phyloP scores from a whole-genome alignment of 2,888 invertebrate genomes.

The Aquatica leii region DNA sequence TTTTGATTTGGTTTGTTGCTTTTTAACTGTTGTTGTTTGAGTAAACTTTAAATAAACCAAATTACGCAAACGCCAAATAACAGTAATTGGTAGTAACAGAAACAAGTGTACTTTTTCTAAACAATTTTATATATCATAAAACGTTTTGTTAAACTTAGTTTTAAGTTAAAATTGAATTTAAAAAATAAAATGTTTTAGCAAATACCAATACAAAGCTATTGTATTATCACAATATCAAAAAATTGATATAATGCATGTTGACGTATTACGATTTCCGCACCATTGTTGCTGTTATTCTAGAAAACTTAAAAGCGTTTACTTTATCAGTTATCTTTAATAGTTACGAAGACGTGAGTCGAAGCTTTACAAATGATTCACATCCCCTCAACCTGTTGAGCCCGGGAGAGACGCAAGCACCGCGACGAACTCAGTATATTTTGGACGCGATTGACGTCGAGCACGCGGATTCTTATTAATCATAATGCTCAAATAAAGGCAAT shows the following conservation, averaged over 20 bases:
- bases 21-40: too few relatives aligned
- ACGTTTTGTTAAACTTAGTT: too few relatives aligned
- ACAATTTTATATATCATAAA: too few relatives aligned
- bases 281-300: not conserved
- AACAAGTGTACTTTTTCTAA: too few relatives aligned
- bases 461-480: constrained; percentile 26
- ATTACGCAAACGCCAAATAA: too few relatives aligned
- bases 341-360: constrained; percentile 37
- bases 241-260: constrained; percentile 13
- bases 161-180: too few relatives aligned
- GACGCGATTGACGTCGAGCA: constrained; percentile 44
- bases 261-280: constrained; percentile 24
- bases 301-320: constrained; percentile 12
- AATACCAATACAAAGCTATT: not conserved
- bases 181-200: not conserved
- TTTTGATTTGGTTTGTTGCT: too few relatives aligned
- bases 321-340: constrained; percentile 14
- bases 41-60: too few relatives aligned
- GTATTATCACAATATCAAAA: too few relatives aligned
- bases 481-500: constrained; percentile 17
- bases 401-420: constrained; percentile 45
- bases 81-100: too few relatives aligned
- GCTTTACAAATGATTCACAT: constrained; percentile 30
- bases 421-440: constrained; percentile 46
- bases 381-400: constrained; percentile 59